Base-by-base conservation (phyloP, 2,113 vertebrate genomes). In the Pseudorasbora parva region DNA sequence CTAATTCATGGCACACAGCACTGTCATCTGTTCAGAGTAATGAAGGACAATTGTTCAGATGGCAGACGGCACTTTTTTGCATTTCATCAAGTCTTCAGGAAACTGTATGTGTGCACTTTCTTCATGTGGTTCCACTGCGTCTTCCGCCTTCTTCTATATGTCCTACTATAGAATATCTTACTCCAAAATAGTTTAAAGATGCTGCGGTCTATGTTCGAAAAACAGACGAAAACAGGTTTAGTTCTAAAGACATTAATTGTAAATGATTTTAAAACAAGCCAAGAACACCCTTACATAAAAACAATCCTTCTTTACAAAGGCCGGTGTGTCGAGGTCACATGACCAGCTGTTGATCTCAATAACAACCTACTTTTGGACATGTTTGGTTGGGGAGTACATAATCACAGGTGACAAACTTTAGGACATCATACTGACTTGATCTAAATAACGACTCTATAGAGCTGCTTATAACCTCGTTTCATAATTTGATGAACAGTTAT, bases 1-100 rank as follows among this genome's bases (percentile, higher is more conserved):
- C 0, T 1, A 23, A 71, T 23, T 43, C 4, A 45, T 10, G 1
- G 47, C 21, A 45, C 5, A 12, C 37, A 69, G 37, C 1, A 21
- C 68, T 43, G 41, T n/a, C 19, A 71, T 43, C 62, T 17, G 14
- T 17, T 30, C 5, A 23, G 10, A 1, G 68, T 71, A 14, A 45
- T 47, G n/a, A 41, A 71, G 68, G 68, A 71, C 68, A 71, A 2
- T 45, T 45, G 37, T 45, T 71, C 11, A 45, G 41, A 71, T 71
- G 68, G n/a, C 11, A 71, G 9, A 14, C 17, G 64, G 4, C 33
- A 5, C 30, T 21, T 8, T n/a, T 54, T 54, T 21, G 51, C 51
- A 54, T 21, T 54, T 68, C 64, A 37, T 68, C 64, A 68, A 21
- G 64, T 68, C 68, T 71, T 45, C 68, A 71, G 68, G 68, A 71